Evolutionary conservation across 2,888 invertebrate genomes (phyloP).

Genomic region (Congeria kusceri): DNA sequence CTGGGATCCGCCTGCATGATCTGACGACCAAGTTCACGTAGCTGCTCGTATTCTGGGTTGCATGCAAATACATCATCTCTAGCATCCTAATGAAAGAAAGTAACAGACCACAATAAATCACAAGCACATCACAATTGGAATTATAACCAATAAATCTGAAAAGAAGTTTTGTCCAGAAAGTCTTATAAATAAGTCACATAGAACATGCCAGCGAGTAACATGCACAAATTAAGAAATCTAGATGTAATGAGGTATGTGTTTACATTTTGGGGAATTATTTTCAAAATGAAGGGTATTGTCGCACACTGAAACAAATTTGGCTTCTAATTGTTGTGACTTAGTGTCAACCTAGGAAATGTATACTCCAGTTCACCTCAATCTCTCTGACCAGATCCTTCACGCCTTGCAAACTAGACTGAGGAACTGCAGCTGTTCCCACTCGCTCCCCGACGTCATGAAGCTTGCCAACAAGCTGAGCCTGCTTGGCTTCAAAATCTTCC

Average conservation of each 20-base stretch:
- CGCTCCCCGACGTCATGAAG: conserved; percentile 74
- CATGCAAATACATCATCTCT: conserved; percentile 78
- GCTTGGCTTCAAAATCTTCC: conserved; percentile 91
- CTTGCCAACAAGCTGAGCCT: conserved; percentile 87
- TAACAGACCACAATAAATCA: too few relatives aligned
- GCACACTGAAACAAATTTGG: too few relatives aligned
- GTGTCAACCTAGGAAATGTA: background rate
- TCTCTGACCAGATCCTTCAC: conserved; percentile 78
- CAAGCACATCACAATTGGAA: too few relatives aligned
- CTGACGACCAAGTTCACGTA: conserved; percentile 91
- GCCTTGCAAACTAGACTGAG: conserved; percentile 74
- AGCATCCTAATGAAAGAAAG: conserved; percentile 72
- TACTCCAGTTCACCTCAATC: conserved; percentile 73
- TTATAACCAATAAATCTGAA: too few relatives aligned
- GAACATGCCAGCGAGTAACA: too few relatives aligned
- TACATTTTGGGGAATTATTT: too few relatives aligned
- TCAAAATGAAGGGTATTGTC: too few relatives aligned
- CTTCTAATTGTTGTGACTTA: too few relatives aligned
- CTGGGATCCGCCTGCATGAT: conserved; percentile 79
- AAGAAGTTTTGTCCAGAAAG: too few relatives aligned
- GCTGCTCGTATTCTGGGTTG: conserved; percentile 87
- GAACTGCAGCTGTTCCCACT: conserved; percentile 64
- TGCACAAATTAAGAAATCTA: too few relatives aligned
- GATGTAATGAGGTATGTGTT: too few relatives aligned
- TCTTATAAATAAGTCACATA: too few relatives aligned